These are phyloP conservation scores for Antechinus stuartii DNA, from an alignment of 2,113 vertebrate species.

Conservation along the genomic window DNA sequence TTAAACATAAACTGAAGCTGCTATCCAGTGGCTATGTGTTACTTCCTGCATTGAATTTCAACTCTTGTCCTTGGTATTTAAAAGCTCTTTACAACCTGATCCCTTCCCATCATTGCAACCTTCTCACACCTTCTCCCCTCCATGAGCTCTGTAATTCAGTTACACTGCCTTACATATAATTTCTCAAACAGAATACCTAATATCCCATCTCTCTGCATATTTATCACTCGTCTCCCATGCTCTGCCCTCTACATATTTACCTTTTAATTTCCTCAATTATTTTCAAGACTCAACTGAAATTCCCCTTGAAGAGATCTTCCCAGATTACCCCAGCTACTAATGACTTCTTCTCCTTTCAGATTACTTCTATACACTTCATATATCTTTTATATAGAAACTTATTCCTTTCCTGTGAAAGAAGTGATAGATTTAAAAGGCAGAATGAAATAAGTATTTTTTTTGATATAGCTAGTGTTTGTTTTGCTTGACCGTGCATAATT, in stretches of 20 bases:
- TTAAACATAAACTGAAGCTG: slow-evolving; percentile 29
- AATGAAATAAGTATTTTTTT: not conserved
- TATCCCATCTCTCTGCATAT: not conserved
- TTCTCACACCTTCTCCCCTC: not conserved
- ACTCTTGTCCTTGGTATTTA: not conserved
- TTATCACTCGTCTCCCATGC: not conserved
- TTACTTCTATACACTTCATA: not conserved
- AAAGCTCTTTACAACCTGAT: not conserved
- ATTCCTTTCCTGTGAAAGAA: not conserved
- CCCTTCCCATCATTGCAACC: no score
- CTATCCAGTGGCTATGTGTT: slow-evolving; percentile 3
- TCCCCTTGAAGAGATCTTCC: not conserved
- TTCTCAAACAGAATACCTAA: not conserved
- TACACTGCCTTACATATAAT: not conserved
- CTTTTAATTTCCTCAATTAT: not conserved
- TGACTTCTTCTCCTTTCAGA: not conserved
- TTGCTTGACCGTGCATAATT: not conserved
- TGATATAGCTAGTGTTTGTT: not conserved
- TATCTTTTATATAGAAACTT: not conserved
- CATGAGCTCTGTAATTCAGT: not conserved
- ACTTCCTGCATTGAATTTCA: not conserved
- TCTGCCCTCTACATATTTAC: not conserved
- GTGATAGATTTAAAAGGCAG: not conserved
- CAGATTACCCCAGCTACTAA: not conserved
- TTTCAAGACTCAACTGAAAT: not conserved